Base-by-base conservation (phyloP, 2,797 vertebrate genomes). In the Notolepis coatsorum region DNA sequence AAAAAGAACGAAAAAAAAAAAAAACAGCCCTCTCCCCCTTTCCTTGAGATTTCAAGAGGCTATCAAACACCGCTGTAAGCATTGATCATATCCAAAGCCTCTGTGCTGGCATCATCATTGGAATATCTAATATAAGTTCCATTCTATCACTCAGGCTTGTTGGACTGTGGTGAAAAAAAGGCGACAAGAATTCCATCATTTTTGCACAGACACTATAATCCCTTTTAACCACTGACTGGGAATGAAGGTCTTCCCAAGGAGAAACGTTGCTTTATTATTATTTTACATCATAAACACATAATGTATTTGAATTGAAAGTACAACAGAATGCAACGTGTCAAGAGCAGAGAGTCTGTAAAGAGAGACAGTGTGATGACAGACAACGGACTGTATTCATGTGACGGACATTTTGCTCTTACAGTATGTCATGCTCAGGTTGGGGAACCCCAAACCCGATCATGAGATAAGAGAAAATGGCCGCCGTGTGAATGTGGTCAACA, bases 211-310 rank as follows among this genome's bases (percentile, higher is more conserved):
- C 49, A 50, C 77, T 82, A 66, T 89, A 89, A 89, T 90, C n/a
- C 88, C 86, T 80, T 84, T 84, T 77, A 73, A 83, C 82, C 89
- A 87, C 84, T 69, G 81, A 80, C 80, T 80, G 66, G 71, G 82
- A 88, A 88, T 82, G 74, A 84, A 85, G 79, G 84, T 84, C 85
- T 87, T 84, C 87, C 73, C 80, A 72, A 86, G 81, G 79, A 88
- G 85, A 85, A 84, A 82, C 82, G 41, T 7, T 15, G 2, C 13
- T 35, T 35, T 13, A 4, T 28, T 76, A 62, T 87, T 88, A 87
- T 81, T 74, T 81, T 80, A 52, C 50, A 50, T 58, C 47, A 21
- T 37, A n/a, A n/a, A 24, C 41, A 43, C 47, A 38, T 24, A 42
- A 31, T 39, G 37, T 20, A 80, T 86, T 67, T 73, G 73, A 86